phyloP scores from a whole-genome alignment of 1,140 invertebrate genomes.

The Brachionus paranguensis region DNA sequence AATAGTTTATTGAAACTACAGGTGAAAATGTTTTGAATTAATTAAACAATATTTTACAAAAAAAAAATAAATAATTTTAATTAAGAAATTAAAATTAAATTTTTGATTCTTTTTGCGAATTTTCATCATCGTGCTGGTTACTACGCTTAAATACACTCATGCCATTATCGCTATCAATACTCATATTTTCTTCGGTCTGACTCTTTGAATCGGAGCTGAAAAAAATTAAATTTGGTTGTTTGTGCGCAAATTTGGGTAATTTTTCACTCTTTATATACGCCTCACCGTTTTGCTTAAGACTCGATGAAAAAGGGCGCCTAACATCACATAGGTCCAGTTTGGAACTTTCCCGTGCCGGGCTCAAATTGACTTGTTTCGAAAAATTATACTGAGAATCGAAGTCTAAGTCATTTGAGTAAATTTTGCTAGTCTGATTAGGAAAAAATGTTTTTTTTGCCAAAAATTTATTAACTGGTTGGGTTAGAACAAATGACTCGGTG shows the following conservation, averaged over 20 bases:
- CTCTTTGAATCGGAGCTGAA: conserved; percentile 1
- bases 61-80: background rate
- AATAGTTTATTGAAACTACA: conserved; percentile 10
- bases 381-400: background rate
- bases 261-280: conserved; percentile 22
- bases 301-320: conserved; percentile 11
- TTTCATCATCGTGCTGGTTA: background rate
- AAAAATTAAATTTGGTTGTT: background rate
- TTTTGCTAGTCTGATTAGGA: conserved; percentile 39
- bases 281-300: background rate
- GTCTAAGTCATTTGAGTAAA: background rate
- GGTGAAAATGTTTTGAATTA: background rate
- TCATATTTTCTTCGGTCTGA: conserved; percentile 4
- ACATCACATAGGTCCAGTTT: conserved; percentile 19
- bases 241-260: conserved; percentile 35
- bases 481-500: background rate
- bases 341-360: background rate
- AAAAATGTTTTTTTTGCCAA: conserved; percentile 32
- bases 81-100: background rate
- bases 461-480: background rate
- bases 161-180: conserved; percentile 17
- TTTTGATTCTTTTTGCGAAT: background rate
- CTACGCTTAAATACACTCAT: background rate
- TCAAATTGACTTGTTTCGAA: conserved; percentile 29
- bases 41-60: background rate